phyloP scores from a whole-genome alignment of 2,113 vertebrate species.

The Circaetus gallicus region DNA sequence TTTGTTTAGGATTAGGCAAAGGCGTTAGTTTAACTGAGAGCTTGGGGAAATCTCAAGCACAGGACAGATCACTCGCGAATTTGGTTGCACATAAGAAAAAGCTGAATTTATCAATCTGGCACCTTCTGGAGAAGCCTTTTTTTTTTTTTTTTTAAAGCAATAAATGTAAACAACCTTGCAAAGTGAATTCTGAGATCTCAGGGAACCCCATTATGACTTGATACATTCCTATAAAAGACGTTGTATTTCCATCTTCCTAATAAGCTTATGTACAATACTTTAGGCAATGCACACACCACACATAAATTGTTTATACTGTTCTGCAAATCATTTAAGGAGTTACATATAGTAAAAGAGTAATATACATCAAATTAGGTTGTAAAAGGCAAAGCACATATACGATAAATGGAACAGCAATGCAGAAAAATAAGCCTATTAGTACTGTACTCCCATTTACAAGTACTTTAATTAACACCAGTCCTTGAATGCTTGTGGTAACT shows the following conservation, averaged over 20 bases:
- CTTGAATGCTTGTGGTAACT: neutral
- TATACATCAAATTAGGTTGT: neutral
- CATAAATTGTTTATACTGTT: neutral
- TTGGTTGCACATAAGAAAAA: neutral
- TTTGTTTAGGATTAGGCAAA: neutral
- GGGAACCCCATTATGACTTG: neutral
- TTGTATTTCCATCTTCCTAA: neutral
- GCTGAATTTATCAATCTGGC: neutral
- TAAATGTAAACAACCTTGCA: neutral
- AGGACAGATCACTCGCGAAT: neutral
- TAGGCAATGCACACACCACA: rapidly evolving
- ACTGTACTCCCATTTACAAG: neutral
- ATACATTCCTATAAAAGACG: neutral
- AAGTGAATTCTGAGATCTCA: neutral
- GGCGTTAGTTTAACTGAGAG: neutral
- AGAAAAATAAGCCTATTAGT: neutral
- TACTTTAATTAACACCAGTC: neutral
- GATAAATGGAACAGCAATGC: neutral
- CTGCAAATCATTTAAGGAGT: neutral
- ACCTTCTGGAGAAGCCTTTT: neutral
- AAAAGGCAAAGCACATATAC: neutral
- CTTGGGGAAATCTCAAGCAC: neutral
- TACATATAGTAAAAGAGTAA: neutral
- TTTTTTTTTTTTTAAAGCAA: neutral
- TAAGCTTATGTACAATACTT: neutral